Evolutionary conservation across 2,797 vertebrate species (phyloP), one percentile per base, ranked within the genome.

Genomic region (Chelmon rostratus): DNA sequence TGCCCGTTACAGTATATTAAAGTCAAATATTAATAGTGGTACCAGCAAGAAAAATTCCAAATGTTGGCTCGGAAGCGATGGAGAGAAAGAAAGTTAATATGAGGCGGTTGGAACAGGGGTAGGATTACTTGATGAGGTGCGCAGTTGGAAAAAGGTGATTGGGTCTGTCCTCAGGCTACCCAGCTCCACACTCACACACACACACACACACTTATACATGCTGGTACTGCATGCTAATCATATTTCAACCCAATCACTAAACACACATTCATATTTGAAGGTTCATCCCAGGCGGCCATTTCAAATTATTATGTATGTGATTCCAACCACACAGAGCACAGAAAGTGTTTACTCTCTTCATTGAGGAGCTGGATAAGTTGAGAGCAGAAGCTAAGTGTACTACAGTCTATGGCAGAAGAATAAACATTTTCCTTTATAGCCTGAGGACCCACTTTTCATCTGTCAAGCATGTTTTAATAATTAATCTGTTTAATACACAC

Each of bases 391-490:
- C 92, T 94, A 94, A 95, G 94, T 93, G 93, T 83, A 95, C 91
- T 93, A 94, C 89, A 93, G 92, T 94, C 93, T 91, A 90, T 95
- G 95, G 95, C 94, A 95, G 95, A 95, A 95, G 95, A 96, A 95
- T 95, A 96, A 95, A 95, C 95, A 95, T 94, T 95, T 94, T 95
- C 92, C 93, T 93, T 94, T 94, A 94, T 94, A 93, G 94, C 95
- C 95, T 0, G 85, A 95, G 95, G 95, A 95, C 93, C 92, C 93
- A 95, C 92, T 95, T 95, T 96, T 96, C 94, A 96, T 95, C 94
- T 96, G 95, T 96, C 95, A 96, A 95, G 94, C 95, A 95, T 94
- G 93, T 94, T 96, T 96, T 95, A 96, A 95, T 96, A 96, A 96
- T 96, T 95, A 93, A 96, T 96, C 93, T 94, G 93, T 94, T 95